Percentiles rank a stretch among this genome's conserved stretches.
phyloP scores from a whole-genome alignment of 2,797 vertebrate species.

The Capromys pilorides region DNA sequence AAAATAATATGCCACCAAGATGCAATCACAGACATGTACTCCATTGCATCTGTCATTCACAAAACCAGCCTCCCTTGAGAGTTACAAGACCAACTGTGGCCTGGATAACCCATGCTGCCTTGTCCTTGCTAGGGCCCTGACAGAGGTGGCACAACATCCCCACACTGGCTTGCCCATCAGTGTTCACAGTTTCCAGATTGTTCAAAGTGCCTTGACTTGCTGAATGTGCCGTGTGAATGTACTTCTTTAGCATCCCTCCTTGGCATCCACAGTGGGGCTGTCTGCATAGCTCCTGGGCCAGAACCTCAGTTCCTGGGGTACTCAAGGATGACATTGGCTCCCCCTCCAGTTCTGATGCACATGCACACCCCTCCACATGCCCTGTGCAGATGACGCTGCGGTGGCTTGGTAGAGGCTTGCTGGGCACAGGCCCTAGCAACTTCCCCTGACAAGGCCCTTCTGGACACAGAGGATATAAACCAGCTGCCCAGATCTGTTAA shows the following conservation, averaged over 20 bases:
- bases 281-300: neutral
- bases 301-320: slow-evolving; percentile 86
- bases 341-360: slow-evolving; percentile 97
- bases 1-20: neutral
- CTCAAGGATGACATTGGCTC: slow-evolving; percentile 92
- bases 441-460: neutral
- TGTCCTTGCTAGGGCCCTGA: too few relatives aligned
- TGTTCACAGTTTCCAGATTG: neutral
- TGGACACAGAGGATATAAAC: neutral
- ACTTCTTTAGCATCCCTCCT: neutral
- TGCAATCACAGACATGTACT: neutral
- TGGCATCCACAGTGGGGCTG: fast-evolving
- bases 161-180: neutral
- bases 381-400: slow-evolving; percentile 80
- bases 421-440: neutral
- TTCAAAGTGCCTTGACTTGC: neutral
- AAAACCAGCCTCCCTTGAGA: neutral
- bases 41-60: fast-evolving
- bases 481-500: neutral
- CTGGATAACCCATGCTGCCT: neutral
- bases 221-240: fast-evolving
- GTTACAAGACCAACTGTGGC: fast-evolving
- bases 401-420: neutral
- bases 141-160: neutral
- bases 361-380: slow-evolving; percentile 94